Conservation (phyloP, 2,797 vertebrate species). For the Peromyscus aztecus region DNA sequence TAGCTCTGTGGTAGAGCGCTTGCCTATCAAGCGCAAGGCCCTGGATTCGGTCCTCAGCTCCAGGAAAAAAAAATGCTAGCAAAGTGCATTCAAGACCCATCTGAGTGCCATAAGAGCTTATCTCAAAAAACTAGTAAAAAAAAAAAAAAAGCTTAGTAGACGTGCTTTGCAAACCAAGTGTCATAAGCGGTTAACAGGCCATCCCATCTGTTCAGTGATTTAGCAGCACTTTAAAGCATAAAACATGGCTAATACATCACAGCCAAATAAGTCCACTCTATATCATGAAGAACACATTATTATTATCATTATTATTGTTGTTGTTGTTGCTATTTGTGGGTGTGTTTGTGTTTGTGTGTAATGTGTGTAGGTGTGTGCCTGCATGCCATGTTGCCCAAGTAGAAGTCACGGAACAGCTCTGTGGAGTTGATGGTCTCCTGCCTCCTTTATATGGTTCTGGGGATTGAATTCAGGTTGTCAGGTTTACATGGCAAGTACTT, state of each 20-base stretch:
- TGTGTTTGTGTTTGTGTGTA: background rate
- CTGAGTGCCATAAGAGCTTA: background rate
- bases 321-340: background rate
- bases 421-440: background rate
- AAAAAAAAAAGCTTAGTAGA: conserved; percentile 9
- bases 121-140: background rate
- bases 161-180: conserved; percentile 18
- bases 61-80: too few relatives aligned
- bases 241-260: background rate
- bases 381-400: too few relatives aligned
- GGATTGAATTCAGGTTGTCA: background rate
- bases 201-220: conserved; percentile 22
- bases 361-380: background rate
- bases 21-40: too few relatives aligned
- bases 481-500: background rate
- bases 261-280: background rate
- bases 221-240: background rate
- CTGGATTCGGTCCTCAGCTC: too few relatives aligned
- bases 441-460: background rate
- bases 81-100: background rate
- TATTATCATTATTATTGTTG: too few relatives aligned
- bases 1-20: too few relatives aligned
- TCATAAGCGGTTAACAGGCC: background rate
- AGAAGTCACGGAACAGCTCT: background rate
- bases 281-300: background rate